Conservation (phyloP, 2,113 vertebrate species). For the Microtus oregoni region DNA sequence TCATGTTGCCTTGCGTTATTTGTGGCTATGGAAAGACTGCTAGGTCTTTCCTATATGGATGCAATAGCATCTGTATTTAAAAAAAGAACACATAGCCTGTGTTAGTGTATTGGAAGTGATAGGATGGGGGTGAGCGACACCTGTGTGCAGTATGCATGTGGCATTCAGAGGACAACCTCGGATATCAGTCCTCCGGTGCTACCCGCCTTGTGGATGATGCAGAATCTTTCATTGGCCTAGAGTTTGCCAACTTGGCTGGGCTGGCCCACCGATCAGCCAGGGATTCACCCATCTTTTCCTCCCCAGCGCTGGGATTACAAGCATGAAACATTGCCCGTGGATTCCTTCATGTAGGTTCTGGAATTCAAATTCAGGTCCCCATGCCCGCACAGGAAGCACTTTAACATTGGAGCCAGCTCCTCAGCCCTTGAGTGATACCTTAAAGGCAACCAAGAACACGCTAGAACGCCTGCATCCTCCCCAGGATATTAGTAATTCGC, state of each 20-base stretch:
- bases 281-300: neutral
- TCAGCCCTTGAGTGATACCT: neutral
- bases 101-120: constrained; percentile 27
- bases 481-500: constrained; percentile 58
- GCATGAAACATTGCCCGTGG: neutral
- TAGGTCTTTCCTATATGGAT: neutral
- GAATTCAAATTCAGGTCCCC: neutral
- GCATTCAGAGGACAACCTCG: neutral
- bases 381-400: neutral
- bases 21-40: constrained; percentile 12
- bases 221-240: neutral
- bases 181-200: neutral
- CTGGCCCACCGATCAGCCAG: too few species aligned
- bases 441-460: constrained; percentile 8
- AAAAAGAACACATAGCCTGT: neutral
- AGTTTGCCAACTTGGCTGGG: neutral
- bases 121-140: neutral
- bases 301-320: neutral
- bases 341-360: neutral
- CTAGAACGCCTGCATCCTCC: neutral
- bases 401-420: neutral
- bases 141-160: neutral
- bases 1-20: constrained; percentile 11
- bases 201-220: neutral
- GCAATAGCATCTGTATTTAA: neutral